A percentile compares a stretch with the other conserved stretches of the same genome.
Conservation (phyloP, 2,888 invertebrate species). For the Hyles lineata region DNA sequence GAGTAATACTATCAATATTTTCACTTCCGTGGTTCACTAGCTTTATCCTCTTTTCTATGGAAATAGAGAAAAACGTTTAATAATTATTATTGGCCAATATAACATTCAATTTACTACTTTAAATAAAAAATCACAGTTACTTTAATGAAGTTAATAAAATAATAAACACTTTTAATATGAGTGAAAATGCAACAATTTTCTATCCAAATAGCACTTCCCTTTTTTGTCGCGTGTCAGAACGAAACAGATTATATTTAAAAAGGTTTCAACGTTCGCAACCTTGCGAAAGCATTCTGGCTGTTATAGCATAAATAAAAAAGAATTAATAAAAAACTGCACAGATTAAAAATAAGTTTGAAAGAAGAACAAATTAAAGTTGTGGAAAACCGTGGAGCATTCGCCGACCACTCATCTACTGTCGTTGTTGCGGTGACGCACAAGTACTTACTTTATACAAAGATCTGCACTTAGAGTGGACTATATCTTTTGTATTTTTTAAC, state of each 20-base stretch:
- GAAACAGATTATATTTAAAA: neutral
- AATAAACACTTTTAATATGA: too few relatives aligned
- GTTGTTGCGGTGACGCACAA: neutral
- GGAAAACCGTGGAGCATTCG: constrained; percentile 3
- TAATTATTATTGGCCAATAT: too few relatives aligned
- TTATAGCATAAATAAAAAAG: constrained; percentile 1
- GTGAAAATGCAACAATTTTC: neutral
- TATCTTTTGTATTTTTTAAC: neutral
- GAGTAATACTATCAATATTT: too few relatives aligned
- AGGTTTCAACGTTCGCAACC: neutral
- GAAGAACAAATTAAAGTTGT: neutral
- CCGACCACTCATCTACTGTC: constrained; percentile 11
- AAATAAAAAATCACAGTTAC: too few relatives aligned
- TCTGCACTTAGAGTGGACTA: neutral
- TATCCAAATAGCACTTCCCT: too few relatives aligned
- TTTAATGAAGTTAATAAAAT: too few relatives aligned
- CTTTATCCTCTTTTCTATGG: too few relatives aligned
- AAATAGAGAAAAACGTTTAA: too few relatives aligned
- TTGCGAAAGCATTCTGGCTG: neutral
- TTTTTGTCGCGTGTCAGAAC: neutral
- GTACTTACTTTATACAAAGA: constrained; percentile 12
- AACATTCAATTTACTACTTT: too few relatives aligned
- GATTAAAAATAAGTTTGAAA: constrained; percentile 4
- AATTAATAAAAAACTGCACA: constrained; percentile 5
- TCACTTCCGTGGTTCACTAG: too few relatives aligned